Conservation (phyloP, 2,888 invertebrate species). For the Trichogramma dendrolimi region DNA sequence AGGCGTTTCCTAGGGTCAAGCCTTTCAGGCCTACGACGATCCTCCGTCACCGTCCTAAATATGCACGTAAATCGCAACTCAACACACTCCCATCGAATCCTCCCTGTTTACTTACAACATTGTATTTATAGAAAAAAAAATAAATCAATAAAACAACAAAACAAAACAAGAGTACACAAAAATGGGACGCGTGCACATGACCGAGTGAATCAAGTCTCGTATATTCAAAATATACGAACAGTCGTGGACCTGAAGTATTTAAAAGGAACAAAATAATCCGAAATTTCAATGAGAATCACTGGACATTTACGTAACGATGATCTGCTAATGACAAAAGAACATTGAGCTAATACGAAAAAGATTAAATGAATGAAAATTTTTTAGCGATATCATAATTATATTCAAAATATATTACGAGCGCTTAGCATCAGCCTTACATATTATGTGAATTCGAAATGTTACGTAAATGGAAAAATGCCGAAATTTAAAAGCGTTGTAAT, state of each 20-base stretch:
- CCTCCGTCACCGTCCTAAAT: constrained; percentile 2
- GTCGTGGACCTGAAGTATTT: no score
- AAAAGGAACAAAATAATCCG: no score
- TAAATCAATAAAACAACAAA: neutral
- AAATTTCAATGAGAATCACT: no score
- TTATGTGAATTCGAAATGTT: neutral
- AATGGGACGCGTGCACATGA: no score
- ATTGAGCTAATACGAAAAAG: no score
- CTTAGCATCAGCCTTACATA: constrained; percentile 13
- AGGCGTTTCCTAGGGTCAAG: constrained; percentile 66
- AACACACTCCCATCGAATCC: neutral
- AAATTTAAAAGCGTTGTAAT: no score
- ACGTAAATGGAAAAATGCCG: no score
- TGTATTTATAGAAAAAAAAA: neutral
- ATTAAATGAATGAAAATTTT: constrained; percentile 21
- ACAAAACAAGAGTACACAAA: no score
- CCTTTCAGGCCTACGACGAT: constrained; percentile 19
- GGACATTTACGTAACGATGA: no score
- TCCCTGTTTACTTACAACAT: neutral
- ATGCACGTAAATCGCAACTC: neutral
- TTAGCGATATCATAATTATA: constrained; percentile 22
- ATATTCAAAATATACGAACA: no score
- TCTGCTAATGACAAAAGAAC: no score
- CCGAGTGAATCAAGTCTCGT: no score
- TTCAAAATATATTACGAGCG: constrained; percentile 20